Conservation (phyloP, 1,140 invertebrate species). For the Anastrepha ludens region DNA sequence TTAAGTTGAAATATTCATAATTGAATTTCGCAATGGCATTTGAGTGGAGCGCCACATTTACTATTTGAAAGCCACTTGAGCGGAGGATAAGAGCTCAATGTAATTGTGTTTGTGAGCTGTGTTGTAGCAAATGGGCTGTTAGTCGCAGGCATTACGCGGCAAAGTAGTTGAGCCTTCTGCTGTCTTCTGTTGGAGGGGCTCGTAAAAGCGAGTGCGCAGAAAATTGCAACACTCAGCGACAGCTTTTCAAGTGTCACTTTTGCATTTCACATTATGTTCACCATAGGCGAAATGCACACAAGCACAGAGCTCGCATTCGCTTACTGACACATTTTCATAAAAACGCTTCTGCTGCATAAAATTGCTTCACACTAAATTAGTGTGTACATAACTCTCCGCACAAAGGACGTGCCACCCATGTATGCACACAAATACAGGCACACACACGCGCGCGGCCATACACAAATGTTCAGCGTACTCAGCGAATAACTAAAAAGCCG, state of each 20-base stretch:
- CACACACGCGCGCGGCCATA: constrained; percentile 63
- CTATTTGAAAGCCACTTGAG: constrained; percentile 42
- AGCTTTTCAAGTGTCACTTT: constrained; percentile 50
- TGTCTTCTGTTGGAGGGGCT: constrained; percentile 29
- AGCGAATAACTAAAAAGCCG: constrained; percentile 14
- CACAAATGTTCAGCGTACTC: background rate
- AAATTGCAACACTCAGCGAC: constrained; percentile 50
- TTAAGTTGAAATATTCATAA: constrained; percentile 47
- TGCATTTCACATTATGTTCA: constrained; percentile 9
- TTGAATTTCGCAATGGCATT: constrained; percentile 47
- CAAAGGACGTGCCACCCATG: constrained; percentile 7
- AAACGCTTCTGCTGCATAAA: constrained; percentile 28
- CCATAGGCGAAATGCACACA: background rate
- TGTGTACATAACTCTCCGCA: constrained; percentile 35
- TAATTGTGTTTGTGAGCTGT: background rate
- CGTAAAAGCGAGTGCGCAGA: constrained; percentile 36
- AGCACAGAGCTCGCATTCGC: background rate
- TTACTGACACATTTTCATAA: background rate
- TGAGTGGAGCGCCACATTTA: constrained; percentile 31
- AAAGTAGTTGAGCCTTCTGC: constrained; percentile 35
- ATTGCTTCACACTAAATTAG: constrained; percentile 44
- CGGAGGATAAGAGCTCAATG: background rate
- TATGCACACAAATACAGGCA: background rate
- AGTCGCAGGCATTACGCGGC: background rate
- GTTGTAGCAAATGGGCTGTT: background rate